Base-by-base conservation (phyloP, 35 echinoderm and acorn worm species). In the Eucidaris tribuloides region DNA sequence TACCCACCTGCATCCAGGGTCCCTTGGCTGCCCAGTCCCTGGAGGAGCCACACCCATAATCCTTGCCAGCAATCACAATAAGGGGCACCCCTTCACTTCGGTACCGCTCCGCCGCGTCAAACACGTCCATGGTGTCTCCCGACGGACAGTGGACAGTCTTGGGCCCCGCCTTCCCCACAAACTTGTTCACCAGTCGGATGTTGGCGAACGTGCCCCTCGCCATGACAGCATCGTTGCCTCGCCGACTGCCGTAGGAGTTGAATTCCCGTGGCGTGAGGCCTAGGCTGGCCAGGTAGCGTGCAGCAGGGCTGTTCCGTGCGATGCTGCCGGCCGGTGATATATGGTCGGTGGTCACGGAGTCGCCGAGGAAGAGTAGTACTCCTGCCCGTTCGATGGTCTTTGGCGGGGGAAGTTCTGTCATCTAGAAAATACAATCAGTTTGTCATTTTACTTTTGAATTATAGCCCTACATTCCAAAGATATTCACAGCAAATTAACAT, bases 11-110 rank as follows among this genome's bases (percentile, higher is more conserved):
- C 90, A 99, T 90, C 90, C 90, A 99, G 23, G 96, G 96, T 62
- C 96, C 96, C 84, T 99, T 99, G 23, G 96, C 96, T 71, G 96
- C 96, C 96, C 96, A 99, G 65, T 99, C 96, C 46, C 96, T 89
- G 58, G 96, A 99, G 7, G 96, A 99, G 5, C 96, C 96, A 5
- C 86, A 90, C 29, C 96, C 96, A 66, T 99, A 99, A 52, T 99
- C 96, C 48, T 93, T 99, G 2, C 96, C 96, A 48, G 96, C 78
- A 0, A 99, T 59, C 5, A 99, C 85, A 37, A 93, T 91, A 34
- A 99, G 48, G 15, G 79, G 46, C 0, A 37, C 62, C 3, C 70
- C 79, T 19, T 93, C 96, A 38, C 57, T 5, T 42, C 39, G 40
- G 65, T 99, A 99, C 35, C 85, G 56, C 37, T 89, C 79, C 4